A percentile compares a stretch with the other conserved stretches of the same genome.
Evolutionary conservation across 35 echinoderm and acorn worm species (phyloP).

Genomic region (Lytechinus variegatus): DNA sequence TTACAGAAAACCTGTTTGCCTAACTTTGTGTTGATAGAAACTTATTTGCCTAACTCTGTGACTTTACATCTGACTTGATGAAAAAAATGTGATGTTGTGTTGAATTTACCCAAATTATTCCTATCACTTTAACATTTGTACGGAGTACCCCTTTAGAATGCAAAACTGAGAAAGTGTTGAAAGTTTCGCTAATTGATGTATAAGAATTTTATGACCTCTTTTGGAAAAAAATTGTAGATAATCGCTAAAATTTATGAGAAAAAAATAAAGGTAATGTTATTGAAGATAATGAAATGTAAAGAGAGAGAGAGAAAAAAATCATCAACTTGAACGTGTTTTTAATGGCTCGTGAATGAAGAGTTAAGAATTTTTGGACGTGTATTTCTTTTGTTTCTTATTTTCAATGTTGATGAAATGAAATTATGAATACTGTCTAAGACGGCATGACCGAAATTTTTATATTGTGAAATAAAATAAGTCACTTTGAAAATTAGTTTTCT

Average conservation of each 20-base stretch:
- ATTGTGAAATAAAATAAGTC: conserved; percentile 42
- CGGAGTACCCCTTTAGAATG: no score
- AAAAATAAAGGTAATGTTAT: neutral
- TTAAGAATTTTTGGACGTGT: neutral
- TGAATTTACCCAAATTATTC: no score
- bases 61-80: no score
- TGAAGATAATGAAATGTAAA: neutral
- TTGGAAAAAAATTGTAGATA: neutral
- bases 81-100: no score
- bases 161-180: neutral
- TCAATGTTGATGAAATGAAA: neutral
- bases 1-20: no score
- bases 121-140: no score
- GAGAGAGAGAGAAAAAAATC: neutral
- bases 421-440: conserved; percentile 32
- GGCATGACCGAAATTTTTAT: conserved; percentile 32
- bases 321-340: conserved; percentile 33
- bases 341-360: neutral
- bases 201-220: neutral
- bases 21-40: no score
- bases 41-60: no score
- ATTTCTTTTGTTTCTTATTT: neutral
- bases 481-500: neutral
- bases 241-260: neutral
- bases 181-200: neutral